Evolutionary conservation across 2,888 invertebrate species (phyloP), one percentile per base, ranked within the genome.

Genomic region (Boloria selene): DNA sequence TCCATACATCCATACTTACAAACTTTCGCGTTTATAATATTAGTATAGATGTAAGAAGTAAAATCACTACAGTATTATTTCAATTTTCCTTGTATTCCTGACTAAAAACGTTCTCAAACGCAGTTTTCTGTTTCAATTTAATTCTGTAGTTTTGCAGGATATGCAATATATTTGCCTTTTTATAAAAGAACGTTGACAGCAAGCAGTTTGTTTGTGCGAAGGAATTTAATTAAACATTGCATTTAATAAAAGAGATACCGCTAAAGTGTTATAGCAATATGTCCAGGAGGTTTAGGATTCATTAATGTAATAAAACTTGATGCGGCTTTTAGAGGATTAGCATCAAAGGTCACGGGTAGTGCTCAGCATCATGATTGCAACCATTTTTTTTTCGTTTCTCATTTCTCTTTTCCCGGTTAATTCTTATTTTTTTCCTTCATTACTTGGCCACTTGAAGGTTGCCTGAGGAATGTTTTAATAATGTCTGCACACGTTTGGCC

Each of bases 161-260:
- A 16, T 56, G 47, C 59, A 59, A 50, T 49, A 59, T 38, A 31
- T 49, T 31, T 59, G 17, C 31, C 14, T 49, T 64, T 58, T 64
- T 58, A 31, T 45, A 52, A 56, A 56, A 56, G 26, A 64, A 52
- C 31, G 51, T 42, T 58, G 26, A 52, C 54, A 51, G 51, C 4
- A 56, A 45, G 38, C 55, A 56, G 51, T 64, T 63, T 60, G 54
- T 65, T 61, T 44, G 64, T 18, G 49, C 65, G 70, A 74, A 80
- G 73, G 79, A 85, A 83, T 85, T 85, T 83, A 84, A 85, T 85
- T 83, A 84, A 80, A 79, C 73, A 74, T 72, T 76, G 49, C 74
- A 76, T 69, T 71, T 70, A 65, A 68, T 67, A 70, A 51, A 52
- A 42, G 49, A 49, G 49, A 17, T 56, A 53, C 61, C 50, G 17